phyloP scores from a whole-genome alignment of 2,888 invertebrate species.

The Drosophila borborema region DNA sequence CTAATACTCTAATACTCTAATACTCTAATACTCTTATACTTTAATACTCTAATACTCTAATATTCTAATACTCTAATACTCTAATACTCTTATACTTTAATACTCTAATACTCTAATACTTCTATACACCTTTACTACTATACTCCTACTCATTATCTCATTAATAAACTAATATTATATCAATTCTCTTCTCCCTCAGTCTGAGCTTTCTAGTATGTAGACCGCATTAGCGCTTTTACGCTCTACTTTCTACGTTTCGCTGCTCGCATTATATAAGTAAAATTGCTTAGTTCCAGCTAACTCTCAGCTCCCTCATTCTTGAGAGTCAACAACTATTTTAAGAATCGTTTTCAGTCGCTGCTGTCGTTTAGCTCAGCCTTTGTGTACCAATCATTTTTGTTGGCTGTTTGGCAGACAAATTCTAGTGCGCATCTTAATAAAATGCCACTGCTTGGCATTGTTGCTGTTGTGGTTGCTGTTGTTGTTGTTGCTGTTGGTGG shows the following conservation, averaged over 20 bases:
- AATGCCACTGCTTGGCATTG: constrained; percentile 50
- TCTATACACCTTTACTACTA: neutral
- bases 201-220: neutral
- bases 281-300: neutral
- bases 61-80: neutral
- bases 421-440: constrained; percentile 34
- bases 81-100: neutral
- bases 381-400: constrained; percentile 43
- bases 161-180: too few species aligned
- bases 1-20: neutral
- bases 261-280: constrained; percentile 1
- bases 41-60: neutral
- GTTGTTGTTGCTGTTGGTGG: constrained; percentile 8
- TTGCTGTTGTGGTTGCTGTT: constrained; percentile 5
- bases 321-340: constrained; percentile 34
- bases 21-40: neutral
- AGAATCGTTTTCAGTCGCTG: constrained; percentile 17
- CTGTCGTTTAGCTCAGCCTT: constrained; percentile 2
- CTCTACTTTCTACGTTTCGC: neutral
- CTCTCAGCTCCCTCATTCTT: constrained; percentile 2
- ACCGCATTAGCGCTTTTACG: neutral
- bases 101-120: neutral
- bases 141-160: neutral
- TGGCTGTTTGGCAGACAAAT: constrained; percentile 27
- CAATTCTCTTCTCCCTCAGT: neutral